These are phyloP conservation scores for Atlantisia rogersi DNA, from an alignment of 2,113 vertebrate species.

Conservation along the genomic window DNA sequence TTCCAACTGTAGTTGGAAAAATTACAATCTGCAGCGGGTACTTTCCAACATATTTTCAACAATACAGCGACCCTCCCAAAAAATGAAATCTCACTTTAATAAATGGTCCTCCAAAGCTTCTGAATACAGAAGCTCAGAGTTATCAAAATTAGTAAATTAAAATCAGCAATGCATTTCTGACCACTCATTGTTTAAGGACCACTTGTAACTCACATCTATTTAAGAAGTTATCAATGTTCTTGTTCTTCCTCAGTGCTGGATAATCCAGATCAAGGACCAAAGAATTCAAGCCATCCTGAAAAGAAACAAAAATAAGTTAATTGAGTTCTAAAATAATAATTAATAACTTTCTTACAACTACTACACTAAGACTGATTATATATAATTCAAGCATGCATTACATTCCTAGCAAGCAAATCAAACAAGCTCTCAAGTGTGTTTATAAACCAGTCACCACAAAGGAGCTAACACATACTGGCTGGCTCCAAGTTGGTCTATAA, in stretches of 20 bases:
- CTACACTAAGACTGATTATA: background rate
- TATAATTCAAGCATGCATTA: slow-evolving; percentile 12
- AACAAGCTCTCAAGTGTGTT: slow-evolving; percentile 39
- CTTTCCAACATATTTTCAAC: background rate
- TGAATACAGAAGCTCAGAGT: background rate
- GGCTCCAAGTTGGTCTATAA: slow-evolving; percentile 12
- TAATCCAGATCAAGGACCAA: slow-evolving; percentile 97
- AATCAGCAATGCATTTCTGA: background rate
- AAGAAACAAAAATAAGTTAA: slow-evolving; percentile 32
- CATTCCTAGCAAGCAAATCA: slow-evolving; percentile 21
- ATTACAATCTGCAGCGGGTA: background rate
- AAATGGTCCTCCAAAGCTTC: background rate
- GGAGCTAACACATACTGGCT: background rate
- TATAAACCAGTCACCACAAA: background rate
- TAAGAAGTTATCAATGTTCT: slow-evolving; percentile 98
- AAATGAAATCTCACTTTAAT: background rate
- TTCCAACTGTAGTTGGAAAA: background rate
- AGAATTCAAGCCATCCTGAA: slow-evolving; percentile 95
- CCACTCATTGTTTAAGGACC: background rate
- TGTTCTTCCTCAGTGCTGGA: slow-evolving; percentile 97
- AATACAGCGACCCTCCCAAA: background rate
- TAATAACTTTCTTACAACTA: slow-evolving; percentile 6
- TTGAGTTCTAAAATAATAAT: slow-evolving; percentile 39
- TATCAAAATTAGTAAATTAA: background rate
- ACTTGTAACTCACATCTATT: slow-evolving; percentile 95